Base-by-base conservation (phyloP, 2,113 vertebrate genomes). In the Oncorhynchus keta region DNA sequence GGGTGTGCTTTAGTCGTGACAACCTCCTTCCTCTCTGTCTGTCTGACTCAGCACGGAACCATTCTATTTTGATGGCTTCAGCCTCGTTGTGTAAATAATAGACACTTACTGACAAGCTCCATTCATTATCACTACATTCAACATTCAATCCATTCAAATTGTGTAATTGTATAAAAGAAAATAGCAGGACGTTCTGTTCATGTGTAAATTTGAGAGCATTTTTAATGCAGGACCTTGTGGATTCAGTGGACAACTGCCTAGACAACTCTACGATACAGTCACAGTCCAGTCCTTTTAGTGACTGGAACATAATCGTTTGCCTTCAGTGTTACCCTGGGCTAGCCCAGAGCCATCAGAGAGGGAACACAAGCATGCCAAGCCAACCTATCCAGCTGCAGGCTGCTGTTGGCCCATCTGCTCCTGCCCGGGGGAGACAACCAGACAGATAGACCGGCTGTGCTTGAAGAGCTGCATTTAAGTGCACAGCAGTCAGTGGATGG, bases 341-440 rank as follows among this genome's bases (percentile, higher is more conserved):
- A 51, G 74, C 67, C 62, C 70, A 24, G 20, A 24, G 51, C 51
- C 51, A 55, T 55, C 51, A 55, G 3, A 4, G 16, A 18, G 7
- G 59, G 76, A 72, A 65, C 13, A 70, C 71, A 45, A 12, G 39
- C 9, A 77, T 77, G 57, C 69, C 65, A 48, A 39, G 22, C 65
- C 61, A 71, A 77, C 69, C 70, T 32, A 35, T 26, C 59, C 76
- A 77, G 76, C 76, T 77, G 76, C 62, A 70, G 30, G 65, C 22
- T 35, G 26, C 59, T 72, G 68, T 77, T 70, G 18, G 70, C 69
- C 76, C 76, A 77, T 77, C 76, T 77, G 76, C 57, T 48, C n/a
- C 59, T 22, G 18, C 69, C 35, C 1, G 16, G 4, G 59, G 68
- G 75, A 51, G 9, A 45, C 39, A 12, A 14, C 12, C 68, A 57